Evolutionary conservation across 2,797 vertebrate genomes (phyloP).

Genomic region (Ispidina picta): DNA sequence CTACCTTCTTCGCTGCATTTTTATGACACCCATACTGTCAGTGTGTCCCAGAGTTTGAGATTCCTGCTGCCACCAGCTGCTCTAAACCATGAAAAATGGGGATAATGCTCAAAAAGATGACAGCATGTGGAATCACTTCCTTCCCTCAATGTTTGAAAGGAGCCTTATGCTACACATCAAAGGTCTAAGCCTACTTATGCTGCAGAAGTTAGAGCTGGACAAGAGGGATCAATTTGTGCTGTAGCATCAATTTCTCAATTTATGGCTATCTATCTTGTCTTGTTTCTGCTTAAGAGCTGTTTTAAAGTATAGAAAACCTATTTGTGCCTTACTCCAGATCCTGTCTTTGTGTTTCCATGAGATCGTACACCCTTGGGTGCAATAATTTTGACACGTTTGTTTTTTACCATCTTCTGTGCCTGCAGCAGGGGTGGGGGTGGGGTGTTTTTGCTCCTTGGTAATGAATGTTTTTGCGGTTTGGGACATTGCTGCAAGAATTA

Average conservation of each 20-base stretch:
- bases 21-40: background rate
- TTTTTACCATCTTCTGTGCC: constrained; percentile 17
- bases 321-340: background rate
- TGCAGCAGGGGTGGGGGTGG: background rate
- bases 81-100: background rate
- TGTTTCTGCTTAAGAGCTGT: background rate
- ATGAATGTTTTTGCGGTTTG: constrained; percentile 43
- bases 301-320: background rate
- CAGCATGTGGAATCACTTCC: background rate
- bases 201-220: background rate
- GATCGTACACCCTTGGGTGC: background rate
- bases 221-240: background rate
- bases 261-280: background rate
- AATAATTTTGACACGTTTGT: background rate
- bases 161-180: background rate
- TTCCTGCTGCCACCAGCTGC: background rate
- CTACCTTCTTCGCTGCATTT: background rate
- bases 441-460: constrained; percentile 33
- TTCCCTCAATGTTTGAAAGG: background rate
- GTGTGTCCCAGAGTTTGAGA: background rate
- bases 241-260: background rate
- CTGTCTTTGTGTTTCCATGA: background rate
- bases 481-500: constrained; percentile 18
- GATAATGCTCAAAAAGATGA: background rate
- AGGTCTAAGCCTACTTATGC: background rate